phyloP scores from a whole-genome alignment of 2,113 vertebrate genomes.

The Channa maculata region DNA sequence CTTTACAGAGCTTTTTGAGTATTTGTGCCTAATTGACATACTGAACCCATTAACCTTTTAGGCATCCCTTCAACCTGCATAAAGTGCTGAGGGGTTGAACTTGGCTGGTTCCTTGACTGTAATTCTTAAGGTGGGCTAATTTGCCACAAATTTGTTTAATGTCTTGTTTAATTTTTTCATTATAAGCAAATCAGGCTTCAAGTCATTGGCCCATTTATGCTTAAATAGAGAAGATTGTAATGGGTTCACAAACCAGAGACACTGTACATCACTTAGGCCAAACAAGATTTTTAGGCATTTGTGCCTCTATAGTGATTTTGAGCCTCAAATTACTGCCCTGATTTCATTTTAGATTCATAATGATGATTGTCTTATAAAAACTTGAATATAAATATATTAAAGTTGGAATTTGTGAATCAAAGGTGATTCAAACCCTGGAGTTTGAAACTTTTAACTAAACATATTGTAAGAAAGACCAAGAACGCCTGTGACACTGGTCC shows the following conservation, averaged over 20 bases:
- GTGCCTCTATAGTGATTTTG: background rate
- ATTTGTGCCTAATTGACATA: background rate
- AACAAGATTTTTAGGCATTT: background rate
- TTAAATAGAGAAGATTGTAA: too few relatives aligned
- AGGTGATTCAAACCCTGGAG: background rate
- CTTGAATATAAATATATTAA: background rate
- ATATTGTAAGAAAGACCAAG: slow-evolving; percentile 34
- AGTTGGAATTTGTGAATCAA: background rate
- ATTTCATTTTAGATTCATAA: too few relatives aligned
- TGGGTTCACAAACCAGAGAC: too few relatives aligned
- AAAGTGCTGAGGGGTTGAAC: background rate
- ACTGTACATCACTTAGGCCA: too few relatives aligned
- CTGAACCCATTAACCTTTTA: background rate
- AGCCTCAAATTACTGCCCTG: too few relatives aligned
- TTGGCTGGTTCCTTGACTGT: background rate
- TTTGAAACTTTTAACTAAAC: slow-evolving; percentile 20
- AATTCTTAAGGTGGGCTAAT: too few relatives aligned
- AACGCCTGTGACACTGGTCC: slow-evolving; percentile 29
- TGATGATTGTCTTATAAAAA: background rate
- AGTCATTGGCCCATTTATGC: too few relatives aligned
- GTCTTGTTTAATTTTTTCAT: too few relatives aligned
- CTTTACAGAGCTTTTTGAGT: background rate
- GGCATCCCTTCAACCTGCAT: background rate
- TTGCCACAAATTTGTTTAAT: too few relatives aligned
- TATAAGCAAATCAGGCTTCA: too few relatives aligned